Evolutionary conservation across 2,888 invertebrate species (phyloP).

Genomic region (Melinaea menophilus): DNA sequence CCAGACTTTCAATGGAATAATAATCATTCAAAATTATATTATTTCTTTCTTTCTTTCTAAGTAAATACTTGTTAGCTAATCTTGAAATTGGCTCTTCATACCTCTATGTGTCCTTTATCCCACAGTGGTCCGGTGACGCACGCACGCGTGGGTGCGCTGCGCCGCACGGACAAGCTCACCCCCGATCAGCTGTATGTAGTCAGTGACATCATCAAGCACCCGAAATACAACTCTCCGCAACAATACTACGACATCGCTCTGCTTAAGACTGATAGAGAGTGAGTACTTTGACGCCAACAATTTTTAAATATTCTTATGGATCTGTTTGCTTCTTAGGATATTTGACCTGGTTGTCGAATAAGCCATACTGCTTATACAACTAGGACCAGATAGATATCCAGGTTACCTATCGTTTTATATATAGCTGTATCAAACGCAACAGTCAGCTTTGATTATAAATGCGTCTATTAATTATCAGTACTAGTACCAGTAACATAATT

Average conservation of each 20-base stretch:
- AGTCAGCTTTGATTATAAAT: too few relatives aligned
- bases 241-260: constrained; percentile 1
- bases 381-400: too few relatives aligned
- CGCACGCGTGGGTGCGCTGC: constrained; percentile 34
- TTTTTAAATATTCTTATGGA: neutral
- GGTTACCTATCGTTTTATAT: too few relatives aligned
- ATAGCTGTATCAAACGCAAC: too few relatives aligned
- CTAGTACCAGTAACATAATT: too few relatives aligned
- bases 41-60: too few relatives aligned
- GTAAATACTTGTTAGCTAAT: too few relatives aligned
- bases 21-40: too few relatives aligned
- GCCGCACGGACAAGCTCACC: constrained; percentile 33
- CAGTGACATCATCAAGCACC: constrained; percentile 38
- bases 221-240: constrained; percentile 31
- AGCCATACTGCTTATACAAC: too few relatives aligned
- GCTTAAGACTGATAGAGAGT: constrained; percentile 1
- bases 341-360: neutral
- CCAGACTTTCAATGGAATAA: too few relatives aligned
- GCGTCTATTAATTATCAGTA: too few relatives aligned
- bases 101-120: neutral
- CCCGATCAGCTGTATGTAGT: constrained; percentile 37
- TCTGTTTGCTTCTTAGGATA: neutral
- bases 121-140: constrained; percentile 39
- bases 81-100: neutral
- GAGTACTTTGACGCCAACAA: neutral